Evolutionary conservation across 2,113 vertebrate genomes (phyloP), one percentile per base, ranked within the genome.

Genomic region (Phalacrocorax pelagicus): DNA sequence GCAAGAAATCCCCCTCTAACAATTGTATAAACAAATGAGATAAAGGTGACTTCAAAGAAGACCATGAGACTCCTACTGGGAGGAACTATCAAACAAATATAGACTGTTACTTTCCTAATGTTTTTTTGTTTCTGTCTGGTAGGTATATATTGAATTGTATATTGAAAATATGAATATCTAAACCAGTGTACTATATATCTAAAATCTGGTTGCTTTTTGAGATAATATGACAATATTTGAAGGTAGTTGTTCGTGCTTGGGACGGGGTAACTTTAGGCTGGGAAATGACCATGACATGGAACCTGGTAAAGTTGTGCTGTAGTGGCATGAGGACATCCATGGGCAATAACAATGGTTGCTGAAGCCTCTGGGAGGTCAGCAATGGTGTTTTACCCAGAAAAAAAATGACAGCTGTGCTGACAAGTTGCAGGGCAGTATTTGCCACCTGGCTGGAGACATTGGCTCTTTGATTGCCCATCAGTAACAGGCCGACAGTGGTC

Each of bases 251-350:
- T 67, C 19, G 9, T 42, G 19, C 26, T 58, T 81, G 59, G 22
- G n/a, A 65, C 67, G 42, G 15, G 12, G 7, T 26, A 51, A 38
- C 36, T 44, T 86, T 55, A 23, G 34, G 11, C 23, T 59, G n/a
- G 42, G 46, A 70, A 46, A 19, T 69, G 38, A 29, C 38, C 0
- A 0, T 75, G 66, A 24, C 2, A 3, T 1, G 47, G 46, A 26
- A 78, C 29, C 32, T 69, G 46, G 16, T 79, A 36, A 84, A 36
- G 5, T 12, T 65, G 12, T 46, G n/a, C 58, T 78, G 38, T 42
- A 34, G 24, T 40, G 59, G 5, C 2, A 3, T 3, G 12, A 70
- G 49, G 15, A 11, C 49, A 20, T 10, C 24, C 0, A 1, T 52
- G 51, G 77, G 47, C 22, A 85, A 2, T 51, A n/a, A 11, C 34